Percentiles rank a stretch among this genome's conserved stretches.
Evolutionary conservation across 2,113 vertebrate genomes (phyloP).

Genomic region (Craseonycteris thonglongyai): DNA sequence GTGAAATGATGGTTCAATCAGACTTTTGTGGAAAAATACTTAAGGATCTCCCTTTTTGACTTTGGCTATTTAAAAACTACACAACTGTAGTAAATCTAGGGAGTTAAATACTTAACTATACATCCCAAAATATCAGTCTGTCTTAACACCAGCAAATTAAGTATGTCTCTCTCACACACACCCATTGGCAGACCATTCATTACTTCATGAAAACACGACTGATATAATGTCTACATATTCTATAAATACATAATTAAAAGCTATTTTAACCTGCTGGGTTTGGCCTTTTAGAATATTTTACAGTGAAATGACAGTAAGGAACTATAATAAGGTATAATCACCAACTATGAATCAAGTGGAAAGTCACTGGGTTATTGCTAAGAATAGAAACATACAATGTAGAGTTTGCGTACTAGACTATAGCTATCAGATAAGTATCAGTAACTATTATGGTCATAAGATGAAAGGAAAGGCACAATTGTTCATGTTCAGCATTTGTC

Average conservation of each 20-base stretch:
- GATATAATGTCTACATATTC: background rate
- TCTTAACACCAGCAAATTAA: background rate
- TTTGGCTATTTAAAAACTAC: background rate
- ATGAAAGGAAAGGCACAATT: background rate
- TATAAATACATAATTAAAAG: background rate
- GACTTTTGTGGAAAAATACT: background rate
- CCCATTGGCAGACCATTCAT: background rate
- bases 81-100: background rate
- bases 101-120: background rate
- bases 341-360: background rate
- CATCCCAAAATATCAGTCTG: background rate
- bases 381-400: background rate
- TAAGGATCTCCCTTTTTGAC: background rate
- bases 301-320: background rate
- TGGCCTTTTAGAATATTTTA: background rate
- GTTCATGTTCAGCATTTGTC: background rate
- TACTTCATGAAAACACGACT: background rate
- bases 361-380: background rate
- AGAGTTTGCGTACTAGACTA: background rate
- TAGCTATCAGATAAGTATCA: background rate
- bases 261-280: background rate
- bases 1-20: background rate
- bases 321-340: background rate
- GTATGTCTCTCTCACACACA: background rate
- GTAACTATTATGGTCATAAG: background rate